Base-by-base conservation (phyloP, 1,140 invertebrate genomes). In the Leptonema lineaticorne region DNA sequence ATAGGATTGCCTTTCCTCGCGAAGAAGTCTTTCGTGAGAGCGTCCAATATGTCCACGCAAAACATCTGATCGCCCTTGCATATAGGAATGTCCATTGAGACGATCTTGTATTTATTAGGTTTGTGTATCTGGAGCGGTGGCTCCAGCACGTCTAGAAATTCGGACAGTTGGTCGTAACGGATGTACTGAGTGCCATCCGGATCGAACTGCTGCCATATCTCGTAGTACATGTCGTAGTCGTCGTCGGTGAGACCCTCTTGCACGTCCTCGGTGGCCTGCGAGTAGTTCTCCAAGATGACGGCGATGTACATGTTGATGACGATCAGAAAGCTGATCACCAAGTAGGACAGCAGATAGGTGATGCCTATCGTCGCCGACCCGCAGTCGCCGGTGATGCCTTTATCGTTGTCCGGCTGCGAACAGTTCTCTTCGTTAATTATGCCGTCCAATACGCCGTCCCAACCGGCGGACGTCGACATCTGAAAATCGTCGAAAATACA, bases 271-370 rank as follows among this genome's bases (percentile, higher is more conserved):
- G 96, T 98, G 29, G 96, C 96, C 83, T 95, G 92, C 65, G 94
- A 97, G 82, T 98, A 99, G 82, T 98, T 99, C 83, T 99, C 96
- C 80, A 99, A 88, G 81, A 99, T 98, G 78, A 98, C 95, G 76
- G 96, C 96, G 81, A 98, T 98, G 87, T 98, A 98, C 96, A 98
- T 98, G 88, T 98, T 98, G 79, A 98, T 96, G 71, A 98, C 94
- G 77, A 99, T 98, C 74, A 99, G 87, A 83, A 98, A 99, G 78
- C 93, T 96, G 78, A 99, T 97, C 75, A 98, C 94, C 78, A 99
- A 87, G 81, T 98, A 99, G 76, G 93, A 93, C 62, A 98, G 88
- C 69, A 99, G 85, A 83, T 93, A 99, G 41, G 94, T 89, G 76
- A 98, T 97, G 70, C 94, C 97, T 76, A 97, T 92, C 50, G 90